Base-by-base conservation (phyloP, 1,140 invertebrate genomes). In the Musca vetustissima region DNA sequence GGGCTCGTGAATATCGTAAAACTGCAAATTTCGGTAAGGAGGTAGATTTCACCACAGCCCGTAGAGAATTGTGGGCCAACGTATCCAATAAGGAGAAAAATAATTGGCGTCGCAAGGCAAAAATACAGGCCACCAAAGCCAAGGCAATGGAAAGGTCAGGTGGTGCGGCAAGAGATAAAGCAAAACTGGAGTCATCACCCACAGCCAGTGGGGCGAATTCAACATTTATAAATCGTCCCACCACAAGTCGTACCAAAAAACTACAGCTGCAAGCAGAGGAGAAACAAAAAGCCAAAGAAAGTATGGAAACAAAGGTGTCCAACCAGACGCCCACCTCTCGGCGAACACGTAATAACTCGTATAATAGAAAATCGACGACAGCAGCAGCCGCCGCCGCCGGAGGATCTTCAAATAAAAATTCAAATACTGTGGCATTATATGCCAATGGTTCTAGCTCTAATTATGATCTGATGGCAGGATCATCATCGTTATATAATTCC, bases 1-100 rank as follows among this genome's bases (percentile, higher is more conserved):
- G 93, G 93, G 92, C 93, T 6, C 91, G 92, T 75, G 91, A 94
- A 76, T 87, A 92, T 36, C 86, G 93, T 55, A 89, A 90, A 73
- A 88, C 90, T 71, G 85, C 93, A 0, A 70, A 70, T 48, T 64
- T 68, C 48, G 89, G 74, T 87, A 90, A 69, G 59, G 25, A 22
- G 17, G 19, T 6, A 13, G 19, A 53, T 69, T 11, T 52, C 9
- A n/a, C 0, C 11, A 81, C 93, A 66, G 93, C 92, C 47, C 92
- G 92, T 80, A 85, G 90, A 17, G 93, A 94, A 81, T 85, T 94
- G 74, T 96, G 93, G 93, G 88, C 91, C 53, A 91, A 90, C 76
- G 91, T 93, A 61, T 81, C 81, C 0, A 81, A 80, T 25, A 80
- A 77, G 49, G 81, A 83, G 24, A 84, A 84, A 67, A 80, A 74